Base-by-base conservation (phyloP, 2,797 vertebrate species). In the Ceryle rudis region DNA sequence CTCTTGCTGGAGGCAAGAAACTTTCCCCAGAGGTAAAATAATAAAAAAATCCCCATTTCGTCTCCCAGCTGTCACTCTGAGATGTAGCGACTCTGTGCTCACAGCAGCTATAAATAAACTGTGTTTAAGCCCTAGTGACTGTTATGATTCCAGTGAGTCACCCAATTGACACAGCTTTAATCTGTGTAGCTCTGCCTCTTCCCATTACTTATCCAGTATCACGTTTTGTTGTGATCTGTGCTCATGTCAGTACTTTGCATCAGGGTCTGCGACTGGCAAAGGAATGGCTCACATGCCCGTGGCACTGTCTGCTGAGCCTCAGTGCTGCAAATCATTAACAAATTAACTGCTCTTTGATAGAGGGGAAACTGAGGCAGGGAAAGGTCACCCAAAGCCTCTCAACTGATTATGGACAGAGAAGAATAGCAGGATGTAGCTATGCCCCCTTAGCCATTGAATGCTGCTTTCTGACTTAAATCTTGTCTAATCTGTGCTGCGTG, bases 71-170 rank as follows among this genome's bases (percentile, higher is more conserved):
- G 80, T 83, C 82, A 71, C 65, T 77, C 42, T 78, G 72, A 90
- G 75, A 74, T 78, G 61, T 52, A 80, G 78, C 3, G 0, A 66
- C 35, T 72, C 49, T n/a, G 28, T 78, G 55, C 71, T 95, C 41
- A n/a, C 64, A 84, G 79, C 79, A 82, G 71, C 71, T 94, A 85
- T 89, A 91, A 96, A 95, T 70, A 90, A 88, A 19, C 55, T 62
- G 14, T 83, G 49, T 23, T 87, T 85, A 91, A 95, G 74, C 65
- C 72, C 37, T 39, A 14, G 39, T 52, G 93, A 66, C 70, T 89
- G 0, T 69, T 81, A 33, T 47, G 73, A 90, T 92, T 92, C 73
- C 51, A 46, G 73, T 81, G 93, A 95, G 51, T 84, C 93, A 86
- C 62, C 74, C 58, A 55, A 20, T 5, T n/a, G 60, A 85, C 81